Percentiles rank a stretch among this genome's conserved stretches.
Conservation (phyloP, 2,888 invertebrate species). For the Microdon myrmicae region DNA sequence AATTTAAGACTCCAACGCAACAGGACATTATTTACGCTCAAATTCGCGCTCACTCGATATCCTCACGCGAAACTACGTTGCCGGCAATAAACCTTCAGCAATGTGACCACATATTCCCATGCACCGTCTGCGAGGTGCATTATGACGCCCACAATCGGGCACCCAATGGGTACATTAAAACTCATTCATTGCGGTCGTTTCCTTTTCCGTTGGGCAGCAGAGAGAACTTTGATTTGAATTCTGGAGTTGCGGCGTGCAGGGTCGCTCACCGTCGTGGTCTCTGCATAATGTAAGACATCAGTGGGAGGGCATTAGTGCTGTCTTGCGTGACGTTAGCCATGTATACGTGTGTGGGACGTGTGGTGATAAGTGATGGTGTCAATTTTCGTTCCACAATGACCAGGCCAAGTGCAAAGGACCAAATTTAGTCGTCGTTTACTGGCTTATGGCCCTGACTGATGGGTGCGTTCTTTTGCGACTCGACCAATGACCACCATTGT, state of each 20-base stretch:
- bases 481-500: slow-evolving; percentile 24
- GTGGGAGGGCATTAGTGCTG: slow-evolving; percentile 51
- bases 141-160: slow-evolving; percentile 35
- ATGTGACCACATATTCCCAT: slow-evolving; percentile 10
- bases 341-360: slow-evolving; percentile 35
- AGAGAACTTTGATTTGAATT: slow-evolving; percentile 43
- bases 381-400: slow-evolving; percentile 34
- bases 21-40: slow-evolving; percentile 47
- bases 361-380: slow-evolving; percentile 49
- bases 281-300: slow-evolving; percentile 39
- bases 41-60: slow-evolving; percentile 11
- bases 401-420: slow-evolving; percentile 10
- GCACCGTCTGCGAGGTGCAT: slow-evolving; percentile 16
- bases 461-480: slow-evolving; percentile 34
- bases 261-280: slow-evolving; percentile 7
- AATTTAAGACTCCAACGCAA: slow-evolving; percentile 38
- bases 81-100: slow-evolving; percentile 35
- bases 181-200: slow-evolving; percentile 37
- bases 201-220: slow-evolving; percentile 1
- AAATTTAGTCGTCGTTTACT: slow-evolving; percentile 47
- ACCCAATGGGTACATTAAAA: slow-evolving; percentile 47
- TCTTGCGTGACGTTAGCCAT: slow-evolving; percentile 35
- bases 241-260: slow-evolving; percentile 26
- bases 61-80: slow-evolving; percentile 45
- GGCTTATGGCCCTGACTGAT: slow-evolving; percentile 38